phyloP scores from a whole-genome alignment of 2,888 invertebrate genomes.

The Pammene fasciana region DNA sequence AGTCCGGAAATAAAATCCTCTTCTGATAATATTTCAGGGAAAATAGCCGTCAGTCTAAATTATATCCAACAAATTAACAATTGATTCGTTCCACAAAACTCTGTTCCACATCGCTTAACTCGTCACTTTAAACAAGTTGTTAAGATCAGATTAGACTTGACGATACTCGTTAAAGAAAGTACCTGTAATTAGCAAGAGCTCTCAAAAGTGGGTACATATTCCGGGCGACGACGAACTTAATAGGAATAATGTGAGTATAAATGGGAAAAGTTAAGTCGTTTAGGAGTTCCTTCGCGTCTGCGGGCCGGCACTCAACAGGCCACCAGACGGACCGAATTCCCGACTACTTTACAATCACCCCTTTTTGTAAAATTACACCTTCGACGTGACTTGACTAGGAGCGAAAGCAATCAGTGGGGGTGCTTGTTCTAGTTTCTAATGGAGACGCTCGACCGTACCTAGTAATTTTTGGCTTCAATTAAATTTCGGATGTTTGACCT shows the following conservation, averaged over 20 bases:
- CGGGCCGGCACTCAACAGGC: conserved; percentile 53
- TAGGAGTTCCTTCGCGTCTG: conserved; percentile 62
- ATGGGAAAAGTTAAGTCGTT: conserved; percentile 80
- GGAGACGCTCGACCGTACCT: conserved; percentile 6
- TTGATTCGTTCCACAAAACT: conserved; percentile 27
- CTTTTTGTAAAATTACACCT: conserved; percentile 72
- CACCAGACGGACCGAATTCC: conserved; percentile 59
- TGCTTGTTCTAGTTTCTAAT: conserved; percentile 52
- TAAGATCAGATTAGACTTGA: conserved; percentile 59
- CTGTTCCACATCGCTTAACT: conserved; percentile 27
- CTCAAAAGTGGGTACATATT: conserved; percentile 71
- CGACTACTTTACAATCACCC: conserved; percentile 71
- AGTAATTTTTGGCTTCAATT: conserved; percentile 18
- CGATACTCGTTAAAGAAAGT: conserved; percentile 70
- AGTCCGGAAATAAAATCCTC: no score
- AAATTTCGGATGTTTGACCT: background rate
- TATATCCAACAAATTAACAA: conserved; percentile 26
- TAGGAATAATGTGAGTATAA: conserved; percentile 77
- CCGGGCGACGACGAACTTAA: conserved; percentile 66
- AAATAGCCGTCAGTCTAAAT: background rate
- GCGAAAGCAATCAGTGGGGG: conserved; percentile 49
- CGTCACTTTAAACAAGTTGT: conserved; percentile 56
- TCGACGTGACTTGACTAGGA: conserved; percentile 66
- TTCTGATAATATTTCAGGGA: no score
- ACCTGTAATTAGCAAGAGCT: conserved; percentile 70